A percentile compares a stretch with the other conserved stretches of the same genome.
Conservation (phyloP, 92 coral and sea anemone genomes). For the Siderastrea radians region DNA sequence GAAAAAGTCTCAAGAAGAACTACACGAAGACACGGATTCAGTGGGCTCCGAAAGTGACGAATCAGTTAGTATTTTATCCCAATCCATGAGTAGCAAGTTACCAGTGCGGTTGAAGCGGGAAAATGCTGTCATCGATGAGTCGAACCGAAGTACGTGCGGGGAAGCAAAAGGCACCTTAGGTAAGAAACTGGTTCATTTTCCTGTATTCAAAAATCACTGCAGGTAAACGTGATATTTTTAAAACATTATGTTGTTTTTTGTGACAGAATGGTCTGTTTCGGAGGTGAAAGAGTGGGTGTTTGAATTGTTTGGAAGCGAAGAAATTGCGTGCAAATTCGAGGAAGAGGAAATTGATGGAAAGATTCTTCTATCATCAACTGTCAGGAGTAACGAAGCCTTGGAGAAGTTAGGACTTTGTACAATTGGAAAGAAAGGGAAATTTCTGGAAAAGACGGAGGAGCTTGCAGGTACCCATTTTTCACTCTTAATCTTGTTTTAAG, state of each 20-base stretch:
- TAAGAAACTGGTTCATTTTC: neutral
- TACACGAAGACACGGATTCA: neutral
- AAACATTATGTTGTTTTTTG: neutral
- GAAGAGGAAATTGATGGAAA: conserved; percentile 36
- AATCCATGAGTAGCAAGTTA: conserved; percentile 16
- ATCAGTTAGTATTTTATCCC: neutral
- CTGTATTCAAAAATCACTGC: neutral
- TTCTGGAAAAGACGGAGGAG: neutral
- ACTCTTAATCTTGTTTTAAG: too few species aligned
- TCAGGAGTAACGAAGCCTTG: neutral
- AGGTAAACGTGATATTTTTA: neutral
- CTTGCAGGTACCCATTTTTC: conserved; percentile 19
- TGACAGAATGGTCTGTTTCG: conserved; percentile 12
- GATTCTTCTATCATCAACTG: conserved; percentile 12
- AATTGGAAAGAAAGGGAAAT: conserved; percentile 43
- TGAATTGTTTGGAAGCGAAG: neutral
- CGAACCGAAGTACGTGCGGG: conserved; percentile 8
- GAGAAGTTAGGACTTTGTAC: conserved; percentile 30
- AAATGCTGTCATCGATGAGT: conserved; percentile 9
- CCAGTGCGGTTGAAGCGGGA: conserved; percentile 10
- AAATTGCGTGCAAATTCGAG: conserved; percentile 33
- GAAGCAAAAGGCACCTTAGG: conserved; percentile 22
- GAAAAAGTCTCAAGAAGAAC: too few species aligned
- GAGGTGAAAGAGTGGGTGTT: conserved; percentile 33
- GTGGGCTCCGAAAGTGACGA: conserved; percentile 14